Evolutionary conservation across 2,113 vertebrate genomes (phyloP), one percentile per base, ranked within the genome.

Genomic region (Dryoscopus gambensis): DNA sequence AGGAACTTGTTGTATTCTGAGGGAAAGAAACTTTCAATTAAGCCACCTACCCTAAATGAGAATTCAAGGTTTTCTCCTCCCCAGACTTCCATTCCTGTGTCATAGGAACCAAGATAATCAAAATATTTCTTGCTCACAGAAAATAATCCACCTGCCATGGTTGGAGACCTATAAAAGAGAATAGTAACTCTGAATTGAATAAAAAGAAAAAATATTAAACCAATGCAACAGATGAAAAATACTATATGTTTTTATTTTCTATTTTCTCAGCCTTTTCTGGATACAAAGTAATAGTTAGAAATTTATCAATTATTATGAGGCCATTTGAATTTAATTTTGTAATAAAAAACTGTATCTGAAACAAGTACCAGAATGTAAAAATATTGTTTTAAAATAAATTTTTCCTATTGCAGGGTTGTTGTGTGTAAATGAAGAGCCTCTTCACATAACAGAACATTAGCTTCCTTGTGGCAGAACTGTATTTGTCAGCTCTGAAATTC

Each of bases 41-140:
- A 63, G 25, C 64, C 57, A 91, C 98, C 98, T 97, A 99, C 99
- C 98, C 99, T 98, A 96, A 99, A 99, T 55, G 99, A 99, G 94
- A 99, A 99, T 94, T 99, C 99, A 90, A 99, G 98, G 96, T 99
- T 99, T 98, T 99, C 99, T 97, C 99, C 99, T 82, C 99, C 99
- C 99, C 99, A 99, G 63, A 99, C 99, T 98, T 99, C 99, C 99
- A 99, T 99, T 95, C 99, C 99, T 56, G 98, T 99, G 96, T 99
- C 99, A 50, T 99, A 99, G 13, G 99, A 99, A 86, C 99, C 99
- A 95, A 99, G 98, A 96, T 99, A 99, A 71, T 98, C 98, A 97
- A 99, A 99, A 93, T 99, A 99, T 63, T 97, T 98, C 97, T 99
- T 99, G 90, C 97, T 98, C 89, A 99, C 99, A 81, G 99, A 98